Evolutionary conservation across 2,888 invertebrate genomes (phyloP), one percentile per base, ranked within the genome.

Genomic region (Tenthredo notha): DNA sequence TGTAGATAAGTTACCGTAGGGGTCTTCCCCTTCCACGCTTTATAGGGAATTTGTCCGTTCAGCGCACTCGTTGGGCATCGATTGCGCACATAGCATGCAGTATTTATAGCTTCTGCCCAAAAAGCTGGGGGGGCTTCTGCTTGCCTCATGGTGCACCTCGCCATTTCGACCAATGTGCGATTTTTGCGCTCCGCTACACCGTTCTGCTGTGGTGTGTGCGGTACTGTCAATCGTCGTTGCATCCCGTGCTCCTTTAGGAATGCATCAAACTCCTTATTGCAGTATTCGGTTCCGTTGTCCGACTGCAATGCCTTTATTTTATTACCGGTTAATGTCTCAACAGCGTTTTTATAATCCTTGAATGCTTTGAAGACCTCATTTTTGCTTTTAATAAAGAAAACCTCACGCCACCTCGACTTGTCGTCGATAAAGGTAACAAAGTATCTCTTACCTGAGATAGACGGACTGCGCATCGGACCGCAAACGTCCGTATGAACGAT

Each of bases 101-200:
- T 88, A 18, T 86, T 85, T 9, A 90, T 85, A 7, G 91, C 91
- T 72, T 91, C 91, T 7, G 89, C 65, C 86, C 86, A 86, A 43
- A 86, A 84, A 15, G 33, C 58, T 15, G 85, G 84, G 12, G 86
- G 40, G 40, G 89, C 67, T 2, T 84, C 82, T 25, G 87, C 78
- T 25, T 89, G 85, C 0, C 84, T 33, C 67, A 92, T 47, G 86
- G 91, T 88, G 10, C 88, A 86, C 25, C 90, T 85, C 1, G 89
- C 90, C 70, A 86, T 86, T 25, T 90, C 89, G 12, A 90, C 87
- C 0, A 91, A 75, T 3, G 89, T 90, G 0, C 89, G 84, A 47
- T 90, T 90, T 83, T 88, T 88, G 10, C 90, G 70, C 70, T 92
- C 91, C 3, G 91, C 88, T 5, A 87, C 58, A 0, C 90, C 91